Base-by-base conservation (phyloP, 2,888 invertebrate genomes). In the Chrysopilus asiliformis region DNA sequence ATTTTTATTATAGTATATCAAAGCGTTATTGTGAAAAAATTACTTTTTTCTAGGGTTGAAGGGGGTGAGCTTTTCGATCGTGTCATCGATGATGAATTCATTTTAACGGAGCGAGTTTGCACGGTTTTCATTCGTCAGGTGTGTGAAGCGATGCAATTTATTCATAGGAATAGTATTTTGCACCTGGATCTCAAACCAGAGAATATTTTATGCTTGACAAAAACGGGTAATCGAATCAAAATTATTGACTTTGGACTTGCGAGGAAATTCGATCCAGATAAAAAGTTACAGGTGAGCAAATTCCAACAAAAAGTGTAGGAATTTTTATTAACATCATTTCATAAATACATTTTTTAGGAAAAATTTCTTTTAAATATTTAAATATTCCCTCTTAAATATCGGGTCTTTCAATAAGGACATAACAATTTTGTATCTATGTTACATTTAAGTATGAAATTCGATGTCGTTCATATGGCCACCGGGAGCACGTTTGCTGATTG, bases 161-260 rank as follows among this genome's bases (percentile, higher is more conserved):
- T 99, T 54, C 98, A 98, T 58, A 76, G 82, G 40, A 87, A 91
- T 64, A 84, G 86, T 52, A 91, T 98, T 48, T 67, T 99, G 37
- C 98, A 98, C 68, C 71, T 98, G 37, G 98, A 98, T 58, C 78
- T 98, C 74, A 99, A 98, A 85, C 98, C 98, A 8, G 98, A 98
- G 66, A 98, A 99, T 64, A 94, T 98, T 50, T 72, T 98, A 34
- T 98, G 97, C 55, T 72, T 97, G 16, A 89, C 95, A 40, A 83
- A 86, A 58, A 77, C 87, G 34, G 95, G 97, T n/a, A 97, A 98
- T 66, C 74, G 95, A 48, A 90, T 98, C 52, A 98, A 98, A 68
- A 86, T 98, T 51, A 97, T 98, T 49, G 97, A 98, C 66, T 98
- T 98, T 60, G 97, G 98, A 7, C 67, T 98, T 46, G 97, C 98